Conservation (phyloP, 2,113 vertebrate genomes). For the Cygnus atratus region DNA sequence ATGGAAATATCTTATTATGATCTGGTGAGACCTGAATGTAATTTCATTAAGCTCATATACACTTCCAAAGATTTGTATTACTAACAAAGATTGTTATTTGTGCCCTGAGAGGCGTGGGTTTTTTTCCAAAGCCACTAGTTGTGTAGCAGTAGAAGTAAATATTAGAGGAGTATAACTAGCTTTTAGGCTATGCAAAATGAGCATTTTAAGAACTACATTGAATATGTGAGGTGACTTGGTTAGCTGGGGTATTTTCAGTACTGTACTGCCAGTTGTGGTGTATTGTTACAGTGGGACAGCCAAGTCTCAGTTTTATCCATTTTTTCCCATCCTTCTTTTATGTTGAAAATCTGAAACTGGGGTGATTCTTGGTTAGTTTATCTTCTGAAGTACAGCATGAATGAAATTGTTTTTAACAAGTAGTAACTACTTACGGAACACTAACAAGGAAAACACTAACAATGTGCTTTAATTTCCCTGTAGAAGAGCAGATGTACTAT, state of each 20-base stretch:
- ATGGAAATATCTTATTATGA: not conserved
- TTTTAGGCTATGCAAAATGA: not conserved
- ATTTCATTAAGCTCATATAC: not conserved
- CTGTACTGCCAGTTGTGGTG: not conserved
- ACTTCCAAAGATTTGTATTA: not conserved
- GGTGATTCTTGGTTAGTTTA: not conserved
- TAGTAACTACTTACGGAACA: not conserved
- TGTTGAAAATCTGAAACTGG: not conserved
- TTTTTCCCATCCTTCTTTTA: not conserved
- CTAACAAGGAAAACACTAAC: not conserved
- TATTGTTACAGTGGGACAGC: not conserved
- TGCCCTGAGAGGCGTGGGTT: not conserved
- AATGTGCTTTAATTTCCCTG: not conserved
- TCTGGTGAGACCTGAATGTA: not conserved
- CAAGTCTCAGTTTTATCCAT: not conserved
- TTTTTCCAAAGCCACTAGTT: not conserved
- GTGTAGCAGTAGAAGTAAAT: not conserved
- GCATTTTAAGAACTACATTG: not conserved
- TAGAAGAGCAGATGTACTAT: not conserved
- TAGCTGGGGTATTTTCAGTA: not conserved
- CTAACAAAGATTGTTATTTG: not conserved
- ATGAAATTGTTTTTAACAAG: not conserved
- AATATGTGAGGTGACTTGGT: not conserved
- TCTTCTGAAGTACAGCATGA: not conserved
- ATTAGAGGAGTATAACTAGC: not conserved